Conservation (phyloP, 2,113 vertebrate species). For the Aramus guarauna region DNA sequence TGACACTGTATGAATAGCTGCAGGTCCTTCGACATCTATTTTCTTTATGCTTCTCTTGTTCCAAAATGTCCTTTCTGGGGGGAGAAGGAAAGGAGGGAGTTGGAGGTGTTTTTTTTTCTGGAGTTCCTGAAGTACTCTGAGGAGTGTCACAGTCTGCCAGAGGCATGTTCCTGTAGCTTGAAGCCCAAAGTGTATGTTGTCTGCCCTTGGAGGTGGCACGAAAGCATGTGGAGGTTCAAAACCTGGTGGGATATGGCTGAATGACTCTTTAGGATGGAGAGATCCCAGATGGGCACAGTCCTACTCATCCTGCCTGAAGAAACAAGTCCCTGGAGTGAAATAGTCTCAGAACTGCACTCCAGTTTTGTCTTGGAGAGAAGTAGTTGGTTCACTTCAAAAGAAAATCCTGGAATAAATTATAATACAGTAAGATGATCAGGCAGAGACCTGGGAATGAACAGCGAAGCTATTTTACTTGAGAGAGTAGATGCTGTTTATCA, state of each 20-base stretch:
- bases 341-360: neutral
- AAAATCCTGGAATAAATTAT: neutral
- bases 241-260: neutral
- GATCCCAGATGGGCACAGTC: neutral
- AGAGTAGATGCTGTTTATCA: neutral
- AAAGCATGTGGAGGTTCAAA: neutral
- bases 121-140: neutral
- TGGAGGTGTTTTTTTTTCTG: neutral
- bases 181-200: neutral
- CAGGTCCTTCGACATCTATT: neutral
- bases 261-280: neutral
- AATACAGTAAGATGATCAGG: neutral
- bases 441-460: neutral
- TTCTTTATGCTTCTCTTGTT: neutral
- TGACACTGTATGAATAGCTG: neutral
- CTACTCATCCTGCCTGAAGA: neutral
- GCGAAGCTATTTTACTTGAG: neutral
- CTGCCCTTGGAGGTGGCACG: neutral
- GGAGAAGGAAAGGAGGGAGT: neutral
- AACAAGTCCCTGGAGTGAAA: neutral
- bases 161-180: neutral
- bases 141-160: neutral
- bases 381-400: neutral
- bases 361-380: neutral
- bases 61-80: neutral